Evolutionary conservation across 2,797 vertebrate species (phyloP).

Genomic region (Phrynocephalus forsythii): DNA sequence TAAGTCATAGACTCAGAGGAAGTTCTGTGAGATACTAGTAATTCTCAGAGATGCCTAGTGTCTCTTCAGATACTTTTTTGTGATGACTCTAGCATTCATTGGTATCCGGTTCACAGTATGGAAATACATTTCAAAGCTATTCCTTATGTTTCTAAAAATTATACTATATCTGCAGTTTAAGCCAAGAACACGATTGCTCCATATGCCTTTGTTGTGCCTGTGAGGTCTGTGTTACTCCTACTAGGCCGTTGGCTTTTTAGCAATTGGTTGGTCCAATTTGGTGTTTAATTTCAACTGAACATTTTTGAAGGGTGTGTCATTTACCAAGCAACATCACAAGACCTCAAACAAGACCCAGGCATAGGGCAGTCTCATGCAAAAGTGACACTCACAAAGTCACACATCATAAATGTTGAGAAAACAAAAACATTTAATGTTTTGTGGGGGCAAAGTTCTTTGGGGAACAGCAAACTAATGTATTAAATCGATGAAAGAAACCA

Average conservation of each 20-base stretch:
- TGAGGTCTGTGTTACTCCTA: not conserved
- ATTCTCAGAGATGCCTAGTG: not conserved
- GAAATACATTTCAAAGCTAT: not conserved
- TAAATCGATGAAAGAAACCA: not conserved
- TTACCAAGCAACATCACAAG: not conserved
- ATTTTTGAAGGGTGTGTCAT: conserved; percentile 19
- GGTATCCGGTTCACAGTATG: not conserved
- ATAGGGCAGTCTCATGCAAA: conserved; percentile 5
- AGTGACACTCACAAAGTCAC: conserved; percentile 16
- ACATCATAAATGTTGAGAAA: conserved; percentile 1
- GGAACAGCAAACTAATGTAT: not conserved
- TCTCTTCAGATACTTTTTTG: not conserved
- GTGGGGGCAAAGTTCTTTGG: not conserved
- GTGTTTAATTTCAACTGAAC: conserved; percentile 25
- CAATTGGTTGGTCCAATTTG: not conserved
- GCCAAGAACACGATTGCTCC: not conserved
- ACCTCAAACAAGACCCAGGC: conserved; percentile 1
- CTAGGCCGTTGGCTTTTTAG: not conserved
- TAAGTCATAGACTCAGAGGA: not conserved
- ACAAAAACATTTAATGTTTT: not conserved
- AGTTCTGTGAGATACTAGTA: not conserved
- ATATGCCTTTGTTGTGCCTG: conserved; percentile 7
- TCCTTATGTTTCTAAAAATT: not conserved
- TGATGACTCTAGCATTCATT: not conserved
- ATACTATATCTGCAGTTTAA: not conserved